Percentiles rank a stretch among this genome's conserved stretches.
phyloP scores from a whole-genome alignment of 2,888 invertebrate species.

The Zelleria hepariella region DNA sequence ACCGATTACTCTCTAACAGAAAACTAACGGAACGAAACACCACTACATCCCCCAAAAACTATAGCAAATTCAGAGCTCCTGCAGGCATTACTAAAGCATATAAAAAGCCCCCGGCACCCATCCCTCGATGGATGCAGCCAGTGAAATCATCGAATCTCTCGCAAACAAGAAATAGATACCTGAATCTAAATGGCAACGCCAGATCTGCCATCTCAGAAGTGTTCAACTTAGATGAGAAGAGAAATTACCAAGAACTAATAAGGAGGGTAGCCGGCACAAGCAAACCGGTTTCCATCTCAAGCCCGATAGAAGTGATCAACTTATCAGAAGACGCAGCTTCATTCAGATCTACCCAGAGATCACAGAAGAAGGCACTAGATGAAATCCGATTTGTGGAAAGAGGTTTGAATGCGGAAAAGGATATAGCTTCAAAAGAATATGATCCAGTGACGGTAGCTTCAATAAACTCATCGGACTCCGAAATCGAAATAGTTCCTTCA shows the following conservation, averaged over 20 bases:
- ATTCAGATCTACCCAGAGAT: slow-evolving; percentile 40
- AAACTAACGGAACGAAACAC: slow-evolving; percentile 33
- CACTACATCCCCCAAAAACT: slow-evolving; percentile 35
- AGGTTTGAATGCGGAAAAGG: slow-evolving; percentile 33
- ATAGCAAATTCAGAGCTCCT: slow-evolving; percentile 46
- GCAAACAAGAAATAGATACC: slow-evolving; percentile 32
- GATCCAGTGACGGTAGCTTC: slow-evolving; percentile 59
- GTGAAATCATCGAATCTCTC: slow-evolving; percentile 34
- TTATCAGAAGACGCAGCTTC: slow-evolving; percentile 47
- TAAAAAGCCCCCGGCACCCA: slow-evolving; percentile 34
- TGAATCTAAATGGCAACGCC: slow-evolving; percentile 42
- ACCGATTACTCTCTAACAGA: slow-evolving; percentile 29
- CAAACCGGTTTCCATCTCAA: slow-evolving; percentile 30
- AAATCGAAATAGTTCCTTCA: slow-evolving; percentile 52
- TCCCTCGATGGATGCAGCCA: slow-evolving; percentile 48
- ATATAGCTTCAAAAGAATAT: slow-evolving; percentile 46
- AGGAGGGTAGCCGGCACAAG: slow-evolving; percentile 41
- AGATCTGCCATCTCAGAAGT: slow-evolving; percentile 59
- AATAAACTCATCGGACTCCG: slow-evolving; percentile 60
- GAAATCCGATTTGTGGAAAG: slow-evolving; percentile 46
- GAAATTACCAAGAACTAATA: slow-evolving; percentile 68
- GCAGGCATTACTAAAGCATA: slow-evolving; percentile 52
- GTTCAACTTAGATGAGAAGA: slow-evolving; percentile 71
- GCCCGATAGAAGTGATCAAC: slow-evolving; percentile 39
- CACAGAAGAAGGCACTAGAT: slow-evolving; percentile 46